Evolutionary conservation across 1,140 invertebrate species (phyloP).

Genomic region (Drosophila kohkoa): DNA sequence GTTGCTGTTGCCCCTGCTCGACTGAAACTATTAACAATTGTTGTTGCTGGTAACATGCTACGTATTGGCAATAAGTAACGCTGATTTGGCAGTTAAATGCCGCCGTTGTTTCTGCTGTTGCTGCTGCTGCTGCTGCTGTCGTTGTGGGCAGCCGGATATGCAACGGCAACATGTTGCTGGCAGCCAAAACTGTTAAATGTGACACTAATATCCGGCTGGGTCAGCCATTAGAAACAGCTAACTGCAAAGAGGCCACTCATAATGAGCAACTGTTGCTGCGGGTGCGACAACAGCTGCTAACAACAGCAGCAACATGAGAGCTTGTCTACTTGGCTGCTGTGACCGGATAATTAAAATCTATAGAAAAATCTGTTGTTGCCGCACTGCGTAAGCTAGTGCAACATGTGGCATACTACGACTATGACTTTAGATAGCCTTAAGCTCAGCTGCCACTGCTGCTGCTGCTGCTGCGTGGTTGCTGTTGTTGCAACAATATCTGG

Average conservation of each 20-base stretch:
- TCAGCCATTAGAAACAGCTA: conserved; percentile 32
- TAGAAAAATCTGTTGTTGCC: conserved; percentile 10
- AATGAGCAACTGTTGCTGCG: conserved; percentile 57
- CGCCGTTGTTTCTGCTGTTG: conserved; percentile 42
- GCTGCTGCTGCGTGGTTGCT: not conserved
- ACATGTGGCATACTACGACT: conserved; percentile 20
- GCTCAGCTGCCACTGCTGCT: conserved; percentile 22
- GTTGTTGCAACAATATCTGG: conserved; percentile 21
- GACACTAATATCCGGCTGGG: conserved; percentile 76
- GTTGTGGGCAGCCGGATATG: conserved; percentile 71
- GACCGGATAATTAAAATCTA: conserved; percentile 24
- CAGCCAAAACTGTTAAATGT: conserved; percentile 78
- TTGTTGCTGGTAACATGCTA: conserved; percentile 69
- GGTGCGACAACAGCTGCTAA: conserved; percentile 4
- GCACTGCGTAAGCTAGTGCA: conserved; percentile 11
- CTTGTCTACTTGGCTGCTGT: conserved; percentile 5
- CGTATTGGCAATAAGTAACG: conserved; percentile 82
- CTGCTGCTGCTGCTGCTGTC: not conserved
- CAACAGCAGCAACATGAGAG: not conserved
- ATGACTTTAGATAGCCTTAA: conserved; percentile 18
- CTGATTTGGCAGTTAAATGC: conserved; percentile 83
- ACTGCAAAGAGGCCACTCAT: conserved; percentile 45
- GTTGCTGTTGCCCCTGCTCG: conserved; percentile 39
- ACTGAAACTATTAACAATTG: conserved; percentile 74
- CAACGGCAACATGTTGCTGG: conserved; percentile 74